Percentiles rank a stretch among this genome's conserved stretches.
Evolutionary conservation across 2,888 invertebrate species (phyloP).

Genomic region (Megamerina dolium): DNA sequence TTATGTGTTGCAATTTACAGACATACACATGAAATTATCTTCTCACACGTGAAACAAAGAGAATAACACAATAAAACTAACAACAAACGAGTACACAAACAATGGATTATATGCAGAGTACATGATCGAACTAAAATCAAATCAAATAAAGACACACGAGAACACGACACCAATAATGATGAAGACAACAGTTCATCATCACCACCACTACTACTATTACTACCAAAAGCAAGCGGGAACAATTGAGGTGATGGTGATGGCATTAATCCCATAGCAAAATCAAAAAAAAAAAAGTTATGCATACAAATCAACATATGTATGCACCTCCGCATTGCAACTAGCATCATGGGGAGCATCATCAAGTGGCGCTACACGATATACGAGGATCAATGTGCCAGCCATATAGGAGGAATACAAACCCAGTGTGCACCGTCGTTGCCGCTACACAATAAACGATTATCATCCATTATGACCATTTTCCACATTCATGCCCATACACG

Average conservation of each 20-base stretch:
- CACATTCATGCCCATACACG: constrained; percentile 23
- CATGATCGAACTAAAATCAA: neutral
- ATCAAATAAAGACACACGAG: neutral
- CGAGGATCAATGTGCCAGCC: neutral
- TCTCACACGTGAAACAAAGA: constrained; percentile 24
- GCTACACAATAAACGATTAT: constrained; percentile 42
- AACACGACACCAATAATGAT: neutral
- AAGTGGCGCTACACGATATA: constrained; percentile 30
- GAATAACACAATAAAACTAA: constrained; percentile 9
- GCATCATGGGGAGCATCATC: too few species aligned
- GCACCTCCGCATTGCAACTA: too few species aligned
- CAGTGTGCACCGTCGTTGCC: too few species aligned
- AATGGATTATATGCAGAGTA: too few species aligned
- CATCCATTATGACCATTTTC: constrained; percentile 43
- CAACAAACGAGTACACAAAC: too few species aligned
- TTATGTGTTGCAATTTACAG: constrained; percentile 40
- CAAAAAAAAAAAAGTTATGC: constrained; percentile 9
- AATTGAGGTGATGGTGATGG: neutral
- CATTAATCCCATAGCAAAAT: too few species aligned
- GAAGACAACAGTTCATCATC: neutral
- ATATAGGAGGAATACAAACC: neutral
- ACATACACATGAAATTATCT: constrained; percentile 32
- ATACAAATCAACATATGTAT: constrained; percentile 5
- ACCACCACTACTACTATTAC: too few species aligned
- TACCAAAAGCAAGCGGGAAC: neutral